Base-by-base conservation (phyloP, 1,140 invertebrate species). In the Drosophila baimaii region DNA sequence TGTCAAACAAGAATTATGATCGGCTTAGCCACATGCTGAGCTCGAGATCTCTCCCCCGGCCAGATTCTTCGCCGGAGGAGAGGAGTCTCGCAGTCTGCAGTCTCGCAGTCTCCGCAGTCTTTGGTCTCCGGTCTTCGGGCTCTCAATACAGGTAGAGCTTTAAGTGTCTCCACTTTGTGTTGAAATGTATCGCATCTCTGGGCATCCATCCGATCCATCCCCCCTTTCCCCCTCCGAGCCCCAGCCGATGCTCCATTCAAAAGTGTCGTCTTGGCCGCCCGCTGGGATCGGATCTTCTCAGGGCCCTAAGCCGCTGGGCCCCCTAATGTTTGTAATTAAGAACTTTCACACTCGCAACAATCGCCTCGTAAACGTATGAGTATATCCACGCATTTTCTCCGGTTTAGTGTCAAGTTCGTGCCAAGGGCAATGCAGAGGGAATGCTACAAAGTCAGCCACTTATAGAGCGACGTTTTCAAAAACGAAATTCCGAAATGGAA, bases 1-100 rank as follows among this genome's bases (percentile, higher is more conserved):
- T 90, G 90, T 89, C 90, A 91, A 91, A 91, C 90, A 91, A 91
- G 86, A 91, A 91, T 91, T 91, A 91, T 91, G 90, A 91, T 91
- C 90, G 90, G 90, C 90, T 91, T 91, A 91, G 90, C 90, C 90
- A 91, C 90, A 91, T 91, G 90, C 90, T 91, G 90, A 90, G 89
- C 83, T 54, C 25, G 54, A 76, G 62, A 59, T 76, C 72, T 76
- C 73, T 65, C 61, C 56, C 61, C 66, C 23, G 57, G 57, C 43
- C 41, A 35, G 57, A 51, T 49, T 73, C 52, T 23, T 19, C 56
- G 25, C 25, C 41, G 15, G 29, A 39, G 33, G 21, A 41, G 57
- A 54, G 70, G 70, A 73, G 54, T 56, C 70, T 61, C 56, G 64
- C 62, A 47, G 69, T 75, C 59, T 75, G 59, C 61, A 49, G 57